These are phyloP conservation scores for Tuberolachnus salignus DNA, from an alignment of 2,888 invertebrate species.

Conservation along the genomic window DNA sequence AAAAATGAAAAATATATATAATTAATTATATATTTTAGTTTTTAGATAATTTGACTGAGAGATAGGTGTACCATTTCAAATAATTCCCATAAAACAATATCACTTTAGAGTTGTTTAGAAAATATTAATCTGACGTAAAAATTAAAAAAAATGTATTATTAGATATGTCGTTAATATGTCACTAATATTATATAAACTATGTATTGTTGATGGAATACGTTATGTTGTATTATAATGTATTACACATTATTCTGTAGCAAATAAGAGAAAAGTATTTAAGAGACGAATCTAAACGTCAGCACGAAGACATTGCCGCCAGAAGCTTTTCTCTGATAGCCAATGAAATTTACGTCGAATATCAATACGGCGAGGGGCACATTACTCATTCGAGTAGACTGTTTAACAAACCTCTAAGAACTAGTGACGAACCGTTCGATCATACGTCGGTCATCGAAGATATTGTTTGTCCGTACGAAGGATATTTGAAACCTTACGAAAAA, in stretches of 20 bases:
- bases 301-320: conserved; percentile 70
- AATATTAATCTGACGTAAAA: too few species aligned
- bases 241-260: not conserved
- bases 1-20: too few species aligned
- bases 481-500: conserved; percentile 6
- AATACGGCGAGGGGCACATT: conserved; percentile 69
- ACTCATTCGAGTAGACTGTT: conserved; percentile 72
- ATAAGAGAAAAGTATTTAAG: conserved; percentile 43
- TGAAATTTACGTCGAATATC: conserved; percentile 70
- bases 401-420: conserved; percentile 69
- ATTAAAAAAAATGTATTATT: too few species aligned
- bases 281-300: conserved; percentile 45
- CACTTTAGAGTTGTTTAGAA: too few species aligned
- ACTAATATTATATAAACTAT: too few species aligned
- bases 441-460: conserved; percentile 15
- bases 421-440: not conserved
- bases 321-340: conserved; percentile 70
- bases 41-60: too few species aligned
- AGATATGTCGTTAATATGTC: too few species aligned
- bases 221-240: too few species aligned
- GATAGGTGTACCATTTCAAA: too few species aligned
- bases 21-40: too few species aligned
- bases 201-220: too few species aligned
- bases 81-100: too few species aligned
- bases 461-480: conserved; percentile 35